A percentile compares a stretch with the other conserved stretches of the same genome.
Conservation (phyloP, 1,140 invertebrate species). For the Kradibia gibbosae region DNA sequence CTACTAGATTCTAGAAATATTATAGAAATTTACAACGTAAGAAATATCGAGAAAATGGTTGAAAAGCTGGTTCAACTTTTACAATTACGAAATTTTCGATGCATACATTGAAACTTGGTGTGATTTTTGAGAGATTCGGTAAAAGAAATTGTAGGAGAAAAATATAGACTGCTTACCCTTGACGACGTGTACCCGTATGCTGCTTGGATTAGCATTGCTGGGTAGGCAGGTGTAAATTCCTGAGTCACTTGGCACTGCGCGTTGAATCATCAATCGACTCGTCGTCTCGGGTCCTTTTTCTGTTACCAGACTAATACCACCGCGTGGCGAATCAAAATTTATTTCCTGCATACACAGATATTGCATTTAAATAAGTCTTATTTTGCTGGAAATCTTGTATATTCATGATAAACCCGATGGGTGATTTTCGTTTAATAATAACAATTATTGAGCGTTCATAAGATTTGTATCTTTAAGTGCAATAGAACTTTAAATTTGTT, state of each 20-base stretch:
- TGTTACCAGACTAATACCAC: constrained; percentile 75
- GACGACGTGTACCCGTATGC: constrained; percentile 77
- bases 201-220: constrained; percentile 76
- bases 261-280: constrained; percentile 76
- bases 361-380: background rate
- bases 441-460: no score
- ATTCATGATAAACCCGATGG: no score
- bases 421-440: no score
- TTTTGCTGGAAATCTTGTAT: no score
- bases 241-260: constrained; percentile 73
- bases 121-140: background rate
- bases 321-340: constrained; percentile 75
- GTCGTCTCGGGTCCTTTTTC: constrained; percentile 76
- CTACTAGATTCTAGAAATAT: no score
- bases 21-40: no score
- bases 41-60: no score
- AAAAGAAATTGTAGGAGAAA: background rate
- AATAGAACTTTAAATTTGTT: no score
- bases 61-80: no score
- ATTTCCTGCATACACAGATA: constrained; percentile 64
- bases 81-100: no score
- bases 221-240: constrained; percentile 77
- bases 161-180: constrained; percentile 71
- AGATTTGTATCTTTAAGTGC: no score
- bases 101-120: background rate